Evolutionary conservation across 2,797 vertebrate species (phyloP).

Genomic region (Oreonectes daqikongensis): DNA sequence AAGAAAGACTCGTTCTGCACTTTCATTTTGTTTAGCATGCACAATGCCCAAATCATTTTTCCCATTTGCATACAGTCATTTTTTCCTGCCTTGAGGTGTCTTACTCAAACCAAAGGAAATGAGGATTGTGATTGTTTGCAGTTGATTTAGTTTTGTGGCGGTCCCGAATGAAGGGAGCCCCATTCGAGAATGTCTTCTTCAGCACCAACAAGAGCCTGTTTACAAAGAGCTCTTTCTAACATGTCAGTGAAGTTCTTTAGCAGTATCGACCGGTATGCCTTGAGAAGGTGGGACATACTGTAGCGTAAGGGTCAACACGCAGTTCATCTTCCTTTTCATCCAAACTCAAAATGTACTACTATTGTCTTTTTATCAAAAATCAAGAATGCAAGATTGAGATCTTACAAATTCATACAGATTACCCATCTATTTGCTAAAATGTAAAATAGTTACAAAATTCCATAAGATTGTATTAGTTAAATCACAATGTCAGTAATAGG

Average conservation of each 20-base stretch:
- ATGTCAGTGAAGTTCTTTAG: constrained; percentile 1
- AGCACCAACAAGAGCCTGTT: constrained; percentile 23
- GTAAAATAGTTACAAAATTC: too few relatives aligned
- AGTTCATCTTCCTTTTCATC: not conserved
- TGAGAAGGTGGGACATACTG: not conserved
- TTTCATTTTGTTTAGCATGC: not conserved
- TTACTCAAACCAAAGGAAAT: not conserved
- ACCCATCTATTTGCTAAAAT: too few relatives aligned
- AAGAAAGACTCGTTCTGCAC: not conserved
- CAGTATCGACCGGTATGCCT: not conserved
- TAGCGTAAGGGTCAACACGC: not conserved
- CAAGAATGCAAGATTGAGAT: too few relatives aligned
- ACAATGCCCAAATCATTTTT: not conserved
- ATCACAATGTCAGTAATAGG: too few relatives aligned
- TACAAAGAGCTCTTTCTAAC: constrained; percentile 9
- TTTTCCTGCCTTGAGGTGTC: not conserved
- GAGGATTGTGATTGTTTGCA: not conserved
- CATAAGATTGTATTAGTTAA: too few relatives aligned
- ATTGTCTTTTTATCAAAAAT: too few relatives aligned
- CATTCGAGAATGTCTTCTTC: constrained; percentile 12
- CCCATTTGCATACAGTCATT: too few relatives aligned
- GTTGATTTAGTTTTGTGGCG: constrained; percentile 12
- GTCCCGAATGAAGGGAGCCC: constrained; percentile 1
- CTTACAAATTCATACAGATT: too few relatives aligned
- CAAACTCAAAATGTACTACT: not conserved